phyloP scores from a whole-genome alignment of 2,888 invertebrate species.

The Eupithecia pulchellata region DNA sequence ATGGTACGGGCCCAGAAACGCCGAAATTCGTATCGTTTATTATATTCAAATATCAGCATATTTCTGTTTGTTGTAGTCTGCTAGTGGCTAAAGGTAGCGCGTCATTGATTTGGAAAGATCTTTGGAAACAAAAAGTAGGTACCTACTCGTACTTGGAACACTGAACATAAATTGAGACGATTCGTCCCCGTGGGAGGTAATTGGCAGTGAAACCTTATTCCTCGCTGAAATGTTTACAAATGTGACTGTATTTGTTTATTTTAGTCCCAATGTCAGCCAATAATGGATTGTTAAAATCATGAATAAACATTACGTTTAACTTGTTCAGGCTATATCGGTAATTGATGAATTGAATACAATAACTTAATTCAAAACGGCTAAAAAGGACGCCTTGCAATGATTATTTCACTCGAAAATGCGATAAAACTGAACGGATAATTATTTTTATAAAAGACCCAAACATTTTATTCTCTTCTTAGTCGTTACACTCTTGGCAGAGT shows the following conservation, averaged over 20 bases:
- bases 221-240: background rate
- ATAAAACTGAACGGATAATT: background rate
- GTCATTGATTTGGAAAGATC: no score
- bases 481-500: no score
- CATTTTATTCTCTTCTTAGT: background rate
- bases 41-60: no score
- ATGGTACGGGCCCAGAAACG: background rate
- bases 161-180: no score
- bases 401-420: background rate
- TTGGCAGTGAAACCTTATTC: background rate
- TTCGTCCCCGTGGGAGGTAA: no score
- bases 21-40: background rate
- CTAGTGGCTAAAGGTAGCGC: background rate
- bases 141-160: no score
- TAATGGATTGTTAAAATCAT: slow-evolving; percentile 11
- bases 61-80: no score
- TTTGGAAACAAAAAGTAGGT: no score
- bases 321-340: background rate
- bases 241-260: slow-evolving; percentile 3
- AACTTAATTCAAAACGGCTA: background rate
- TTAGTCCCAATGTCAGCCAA: background rate
- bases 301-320: slow-evolving; percentile 10
- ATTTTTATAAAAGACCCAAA: background rate
- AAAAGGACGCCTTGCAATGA: background rate
- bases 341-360: background rate